These are phyloP conservation scores for Puma concolor DNA, from an alignment of 2,113 vertebrate species.

Conservation along the genomic window DNA sequence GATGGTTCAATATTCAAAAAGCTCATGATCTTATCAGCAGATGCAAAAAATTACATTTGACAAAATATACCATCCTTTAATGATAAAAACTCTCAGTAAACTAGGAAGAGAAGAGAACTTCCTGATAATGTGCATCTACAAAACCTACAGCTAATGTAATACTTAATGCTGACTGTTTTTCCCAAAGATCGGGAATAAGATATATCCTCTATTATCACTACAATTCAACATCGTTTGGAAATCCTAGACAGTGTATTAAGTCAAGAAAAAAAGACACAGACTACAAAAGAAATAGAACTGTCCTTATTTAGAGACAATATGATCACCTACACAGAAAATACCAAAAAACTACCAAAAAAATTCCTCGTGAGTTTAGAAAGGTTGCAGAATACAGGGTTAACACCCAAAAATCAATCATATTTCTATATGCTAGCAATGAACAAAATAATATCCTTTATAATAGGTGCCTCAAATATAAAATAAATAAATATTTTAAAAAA, in stretches of 20 bases:
- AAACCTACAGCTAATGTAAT: not conserved
- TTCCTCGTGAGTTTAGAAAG: not conserved
- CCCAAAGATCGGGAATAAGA: conserved; percentile 5
- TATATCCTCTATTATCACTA: not conserved
- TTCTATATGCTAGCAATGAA: not conserved
- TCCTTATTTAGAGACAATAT: not conserved
- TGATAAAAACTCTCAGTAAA: conserved; percentile 5
- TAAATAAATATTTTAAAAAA: not conserved
- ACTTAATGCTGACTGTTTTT: not conserved
- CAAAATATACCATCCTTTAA: not conserved
- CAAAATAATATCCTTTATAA: not conserved
- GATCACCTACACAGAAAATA: not conserved
- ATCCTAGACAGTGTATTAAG: not conserved
- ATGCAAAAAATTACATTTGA: not conserved
- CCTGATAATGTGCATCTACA: not conserved
- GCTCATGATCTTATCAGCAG: not conserved
- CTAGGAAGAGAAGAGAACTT: not conserved
- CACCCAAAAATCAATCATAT: conserved; percentile 1
- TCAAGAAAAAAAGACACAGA: not conserved
- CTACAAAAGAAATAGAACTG: conserved; percentile 14
- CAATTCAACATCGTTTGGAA: not conserved
- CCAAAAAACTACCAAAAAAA: not conserved
- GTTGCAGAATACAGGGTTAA: not conserved
- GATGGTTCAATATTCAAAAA: not conserved
- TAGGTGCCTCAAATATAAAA: not conserved